These are phyloP conservation scores for Gonatopus flavifemur DNA, from an alignment of 1,140 invertebrate species.

Conservation along the genomic window DNA sequence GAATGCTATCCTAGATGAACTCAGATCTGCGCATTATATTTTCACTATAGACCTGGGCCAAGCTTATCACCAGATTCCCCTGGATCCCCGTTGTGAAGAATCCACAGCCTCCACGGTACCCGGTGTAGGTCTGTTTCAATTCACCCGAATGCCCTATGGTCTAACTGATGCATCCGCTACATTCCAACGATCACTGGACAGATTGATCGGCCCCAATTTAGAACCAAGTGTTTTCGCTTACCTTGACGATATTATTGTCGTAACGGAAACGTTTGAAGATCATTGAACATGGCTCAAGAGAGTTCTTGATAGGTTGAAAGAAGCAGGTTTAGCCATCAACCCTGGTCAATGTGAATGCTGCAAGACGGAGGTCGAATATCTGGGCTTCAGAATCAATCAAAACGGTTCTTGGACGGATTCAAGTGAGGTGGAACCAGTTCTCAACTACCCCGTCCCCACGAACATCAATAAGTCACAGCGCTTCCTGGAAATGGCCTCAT, in stretches of 20 bases:
- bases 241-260: too few relatives aligned
- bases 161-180: neutral
- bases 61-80: neutral
- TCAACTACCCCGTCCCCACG: neutral
- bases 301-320: neutral
- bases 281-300: neutral
- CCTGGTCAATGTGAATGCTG: conserved; percentile 1
- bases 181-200: neutral
- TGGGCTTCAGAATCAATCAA: neutral
- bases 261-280: neutral
- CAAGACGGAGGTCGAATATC: too few relatives aligned
- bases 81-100: too few relatives aligned
- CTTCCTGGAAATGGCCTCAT: conserved; percentile 4
- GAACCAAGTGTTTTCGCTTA: neutral
- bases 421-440: neutral
- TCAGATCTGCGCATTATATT: too few relatives aligned
- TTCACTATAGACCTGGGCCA: neutral
- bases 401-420: neutral
- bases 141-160: neutral
- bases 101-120: neutral
- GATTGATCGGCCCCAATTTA: neutral
- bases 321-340: neutral
- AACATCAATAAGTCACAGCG: neutral
- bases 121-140: neutral
- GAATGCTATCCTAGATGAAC: neutral